Conservation (phyloP, 2,888 invertebrate species). For the Neoascia interrupta region DNA sequence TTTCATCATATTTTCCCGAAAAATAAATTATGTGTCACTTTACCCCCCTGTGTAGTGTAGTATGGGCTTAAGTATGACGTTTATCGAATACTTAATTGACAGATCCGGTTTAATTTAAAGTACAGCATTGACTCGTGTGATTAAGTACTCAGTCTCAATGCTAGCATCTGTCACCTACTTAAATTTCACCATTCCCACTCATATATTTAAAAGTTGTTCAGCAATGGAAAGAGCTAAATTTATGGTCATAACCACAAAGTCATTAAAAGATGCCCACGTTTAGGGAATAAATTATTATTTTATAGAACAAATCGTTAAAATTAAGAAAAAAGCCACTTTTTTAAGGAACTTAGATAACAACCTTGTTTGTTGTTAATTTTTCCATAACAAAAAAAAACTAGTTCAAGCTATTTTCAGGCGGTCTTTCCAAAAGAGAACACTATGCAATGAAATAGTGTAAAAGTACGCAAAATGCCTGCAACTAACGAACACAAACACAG, state of each 20-base stretch:
- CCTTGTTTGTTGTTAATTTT: background rate
- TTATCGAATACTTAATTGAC: too few relatives aligned
- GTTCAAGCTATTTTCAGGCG: too few relatives aligned
- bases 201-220: background rate
- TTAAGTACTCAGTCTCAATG: background rate
- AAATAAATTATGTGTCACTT: too few relatives aligned
- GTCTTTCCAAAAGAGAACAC: too few relatives aligned
- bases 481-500: too few relatives aligned
- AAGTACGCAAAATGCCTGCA: too few relatives aligned
- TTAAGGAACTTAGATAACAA: background rate
- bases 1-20: too few relatives aligned
- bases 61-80: too few relatives aligned
- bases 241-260: background rate
- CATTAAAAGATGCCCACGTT: slow-evolving; percentile 1
- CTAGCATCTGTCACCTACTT: slow-evolving; percentile 22
- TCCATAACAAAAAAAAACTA: too few relatives aligned
- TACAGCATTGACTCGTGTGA: background rate
- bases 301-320: background rate
- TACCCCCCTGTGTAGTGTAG: too few relatives aligned
- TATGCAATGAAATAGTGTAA: too few relatives aligned
- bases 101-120: background rate
- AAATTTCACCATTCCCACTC: slow-evolving; percentile 13
- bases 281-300: background rate
- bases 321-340: background rate
- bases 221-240: background rate